Conservation (phyloP, 1,140 invertebrate genomes). For the Diachasma alloeum region DNA sequence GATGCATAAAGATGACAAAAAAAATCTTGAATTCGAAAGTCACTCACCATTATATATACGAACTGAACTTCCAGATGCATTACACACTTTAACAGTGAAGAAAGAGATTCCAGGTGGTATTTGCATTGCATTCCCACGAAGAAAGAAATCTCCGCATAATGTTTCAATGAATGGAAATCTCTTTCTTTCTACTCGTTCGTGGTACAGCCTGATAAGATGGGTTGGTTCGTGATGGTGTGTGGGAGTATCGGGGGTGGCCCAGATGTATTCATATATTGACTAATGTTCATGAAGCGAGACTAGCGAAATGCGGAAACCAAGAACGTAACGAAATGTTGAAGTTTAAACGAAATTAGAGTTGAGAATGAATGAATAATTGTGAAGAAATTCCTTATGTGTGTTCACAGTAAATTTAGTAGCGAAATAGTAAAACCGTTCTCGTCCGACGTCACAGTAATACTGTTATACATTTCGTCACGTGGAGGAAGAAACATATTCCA, state of each 20-base stretch:
- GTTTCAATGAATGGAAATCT: constrained; percentile 29
- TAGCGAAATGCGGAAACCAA: not conserved
- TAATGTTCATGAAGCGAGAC: not conserved
- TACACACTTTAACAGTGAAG: constrained; percentile 11
- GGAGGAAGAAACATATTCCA: too few species aligned
- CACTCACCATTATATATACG: constrained; percentile 8
- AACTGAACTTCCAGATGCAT: constrained; percentile 8
- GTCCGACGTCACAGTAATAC: not conserved
- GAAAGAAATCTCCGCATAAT: constrained; percentile 23
- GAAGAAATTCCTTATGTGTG: not conserved
- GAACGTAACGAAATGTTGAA: not conserved
- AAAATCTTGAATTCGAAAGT: not conserved
- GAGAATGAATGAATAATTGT: not conserved
- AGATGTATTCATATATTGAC: not conserved
- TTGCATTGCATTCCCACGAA: constrained; percentile 23
- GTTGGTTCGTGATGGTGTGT: not conserved
- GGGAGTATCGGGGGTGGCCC: not conserved
- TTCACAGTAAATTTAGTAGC: not conserved
- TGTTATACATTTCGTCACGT: not conserved
- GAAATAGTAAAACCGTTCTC: not conserved
- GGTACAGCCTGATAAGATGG: constrained; percentile 17
- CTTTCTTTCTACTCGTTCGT: not conserved
- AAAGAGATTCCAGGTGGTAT: constrained; percentile 15
- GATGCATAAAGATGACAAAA: constrained; percentile 2
- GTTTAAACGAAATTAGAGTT: not conserved